A percentile compares a stretch with the other conserved stretches of the same genome.
These are phyloP conservation scores for Abramis brama DNA, from an alignment of 2,113 vertebrate genomes.

Conservation along the genomic window DNA sequence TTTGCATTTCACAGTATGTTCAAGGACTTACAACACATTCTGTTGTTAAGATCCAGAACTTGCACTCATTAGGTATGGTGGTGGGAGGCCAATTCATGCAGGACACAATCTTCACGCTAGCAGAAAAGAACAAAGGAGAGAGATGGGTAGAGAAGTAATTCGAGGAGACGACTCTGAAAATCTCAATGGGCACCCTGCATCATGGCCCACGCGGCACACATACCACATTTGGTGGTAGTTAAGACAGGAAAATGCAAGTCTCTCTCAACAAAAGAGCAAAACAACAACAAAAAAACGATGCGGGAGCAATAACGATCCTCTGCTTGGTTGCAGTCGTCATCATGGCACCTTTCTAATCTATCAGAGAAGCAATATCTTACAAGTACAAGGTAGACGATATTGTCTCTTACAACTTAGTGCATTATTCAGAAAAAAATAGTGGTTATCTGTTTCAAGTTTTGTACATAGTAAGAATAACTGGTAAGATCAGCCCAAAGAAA, in stretches of 20 bases:
- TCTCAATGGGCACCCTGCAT: slow-evolving; percentile 15
- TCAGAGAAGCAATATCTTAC: background rate
- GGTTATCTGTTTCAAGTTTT: background rate
- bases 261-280: background rate
- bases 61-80: background rate
- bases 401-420: background rate
- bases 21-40: background rate
- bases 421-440: background rate
- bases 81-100: slow-evolving; percentile 28
- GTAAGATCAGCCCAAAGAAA: background rate
- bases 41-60: background rate
- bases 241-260: background rate
- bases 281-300: background rate
- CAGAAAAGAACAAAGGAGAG: slow-evolving; percentile 1
- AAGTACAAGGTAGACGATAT: background rate
- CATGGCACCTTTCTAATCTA: background rate
- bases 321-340: background rate
- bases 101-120: slow-evolving; percentile 3
- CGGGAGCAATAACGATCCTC: background rate
- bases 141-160: background rate
- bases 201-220: background rate
- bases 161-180: slow-evolving; percentile 15
- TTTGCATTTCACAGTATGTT: background rate
- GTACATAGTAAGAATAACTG: slow-evolving; percentile 10
- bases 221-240: background rate